A percentile compares a stretch with the other conserved stretches of the same genome.
Evolutionary conservation across 92 coral and sea anemone genomes (phyloP).

Genomic region (Desmophyllum pertusum): DNA sequence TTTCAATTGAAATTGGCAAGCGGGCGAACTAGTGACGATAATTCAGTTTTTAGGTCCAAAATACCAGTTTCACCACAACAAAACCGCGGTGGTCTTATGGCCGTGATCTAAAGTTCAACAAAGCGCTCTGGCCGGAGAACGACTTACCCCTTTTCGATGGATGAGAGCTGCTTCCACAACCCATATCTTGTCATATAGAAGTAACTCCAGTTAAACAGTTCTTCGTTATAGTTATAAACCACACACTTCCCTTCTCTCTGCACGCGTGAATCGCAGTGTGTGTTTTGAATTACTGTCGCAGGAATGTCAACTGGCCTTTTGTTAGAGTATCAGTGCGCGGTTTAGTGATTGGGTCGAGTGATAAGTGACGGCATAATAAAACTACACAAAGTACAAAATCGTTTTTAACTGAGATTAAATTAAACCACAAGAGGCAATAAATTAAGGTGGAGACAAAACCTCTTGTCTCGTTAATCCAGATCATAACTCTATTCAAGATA

Average conservation of each 20-base stretch:
- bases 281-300: constrained; percentile 8
- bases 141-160: constrained; percentile 29
- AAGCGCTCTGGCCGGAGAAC: neutral
- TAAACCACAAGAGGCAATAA: constrained; percentile 7
- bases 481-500: neutral
- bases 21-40: neutral
- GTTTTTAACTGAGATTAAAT: constrained; percentile 15
- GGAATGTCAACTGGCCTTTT: constrained; percentile 46
- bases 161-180: constrained; percentile 42
- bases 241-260: too few species aligned
- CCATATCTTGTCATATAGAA: neutral
- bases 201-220: neutral
- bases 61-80: constrained; percentile 44
- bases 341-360: constrained; percentile 27
- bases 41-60: neutral
- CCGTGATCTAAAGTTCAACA: neutral
- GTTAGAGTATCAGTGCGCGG: constrained; percentile 20
- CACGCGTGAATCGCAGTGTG: constrained; percentile 14
- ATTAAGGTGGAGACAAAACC: neutral
- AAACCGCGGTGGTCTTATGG: neutral
- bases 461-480: neutral
- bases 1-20: neutral
- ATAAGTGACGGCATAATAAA: constrained; percentile 36
- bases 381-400: constrained; percentile 10
- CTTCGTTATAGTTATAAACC: neutral